Conservation (phyloP, 2,888 invertebrate species). For the Strigamia crassipes region DNA sequence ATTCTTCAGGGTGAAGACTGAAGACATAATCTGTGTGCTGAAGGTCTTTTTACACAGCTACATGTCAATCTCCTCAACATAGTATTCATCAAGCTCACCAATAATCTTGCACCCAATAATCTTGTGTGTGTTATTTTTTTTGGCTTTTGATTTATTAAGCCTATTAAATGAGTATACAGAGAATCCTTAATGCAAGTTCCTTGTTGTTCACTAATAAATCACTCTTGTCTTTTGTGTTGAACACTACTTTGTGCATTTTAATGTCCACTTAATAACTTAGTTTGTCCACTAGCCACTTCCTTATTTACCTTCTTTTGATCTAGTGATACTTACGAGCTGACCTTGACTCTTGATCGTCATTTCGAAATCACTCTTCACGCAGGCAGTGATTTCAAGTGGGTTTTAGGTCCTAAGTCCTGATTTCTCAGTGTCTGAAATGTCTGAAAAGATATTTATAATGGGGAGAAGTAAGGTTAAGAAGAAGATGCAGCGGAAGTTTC, state of each 20-base stretch:
- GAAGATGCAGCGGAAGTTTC: constrained; percentile 1
- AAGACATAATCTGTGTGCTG: too few relatives aligned
- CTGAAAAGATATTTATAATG: neutral
- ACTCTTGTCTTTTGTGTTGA: neutral
- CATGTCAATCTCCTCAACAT: too few relatives aligned
- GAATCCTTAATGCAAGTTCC: neutral
- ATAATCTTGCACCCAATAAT: too few relatives aligned
- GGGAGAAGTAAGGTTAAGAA: neutral
- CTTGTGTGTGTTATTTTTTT: neutral
- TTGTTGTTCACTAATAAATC: neutral
- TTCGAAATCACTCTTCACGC: neutral
- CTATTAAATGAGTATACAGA: neutral
- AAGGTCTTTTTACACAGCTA: too few relatives aligned
- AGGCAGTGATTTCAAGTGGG: neutral
- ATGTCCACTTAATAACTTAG: neutral
- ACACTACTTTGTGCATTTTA: neutral
- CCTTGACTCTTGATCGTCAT: neutral
- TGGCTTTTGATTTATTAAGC: neutral
- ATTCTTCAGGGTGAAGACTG: too few relatives aligned
- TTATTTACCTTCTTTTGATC: neutral
- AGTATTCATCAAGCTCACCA: too few relatives aligned
- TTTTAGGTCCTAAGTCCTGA: neutral
- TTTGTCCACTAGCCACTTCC: neutral
- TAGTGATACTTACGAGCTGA: neutral
- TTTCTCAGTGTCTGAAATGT: neutral